Conservation (phyloP, 2,888 invertebrate species). For the Ectobius pallidus region DNA sequence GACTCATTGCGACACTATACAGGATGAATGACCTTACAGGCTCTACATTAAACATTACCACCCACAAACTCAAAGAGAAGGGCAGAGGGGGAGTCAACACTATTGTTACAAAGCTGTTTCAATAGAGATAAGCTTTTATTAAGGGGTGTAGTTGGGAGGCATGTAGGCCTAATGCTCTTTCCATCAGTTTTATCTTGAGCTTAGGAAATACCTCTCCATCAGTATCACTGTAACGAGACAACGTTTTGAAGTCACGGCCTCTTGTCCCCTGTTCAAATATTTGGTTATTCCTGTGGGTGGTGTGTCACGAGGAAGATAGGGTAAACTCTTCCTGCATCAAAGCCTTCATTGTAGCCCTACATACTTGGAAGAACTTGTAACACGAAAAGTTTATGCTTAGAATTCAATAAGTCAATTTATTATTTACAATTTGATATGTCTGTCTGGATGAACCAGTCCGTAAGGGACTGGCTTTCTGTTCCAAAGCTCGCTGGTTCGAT, state of each 20-base stretch:
- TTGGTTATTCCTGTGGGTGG: constrained; percentile 8
- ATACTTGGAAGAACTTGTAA: background rate
- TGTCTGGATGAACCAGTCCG: too few species aligned
- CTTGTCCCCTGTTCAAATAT: constrained; percentile 9
- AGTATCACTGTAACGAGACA: background rate
- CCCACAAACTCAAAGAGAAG: background rate
- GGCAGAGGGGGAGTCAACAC: background rate
- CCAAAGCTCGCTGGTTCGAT: too few species aligned
- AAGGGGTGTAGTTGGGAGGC: background rate
- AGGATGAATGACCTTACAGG: constrained; percentile 12
- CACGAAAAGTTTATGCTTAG: too few species aligned
- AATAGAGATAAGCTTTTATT: constrained; percentile 30
- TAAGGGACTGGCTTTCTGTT: too few species aligned
- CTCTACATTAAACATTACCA: background rate
- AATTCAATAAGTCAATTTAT: too few species aligned
- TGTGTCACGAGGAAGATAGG: background rate
- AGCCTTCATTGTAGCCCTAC: background rate
- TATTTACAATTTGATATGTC: background rate
- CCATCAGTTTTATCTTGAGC: background rate
- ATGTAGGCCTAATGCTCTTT: background rate
- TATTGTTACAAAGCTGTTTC: constrained; percentile 24
- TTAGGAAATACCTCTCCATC: background rate
- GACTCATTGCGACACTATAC: background rate
- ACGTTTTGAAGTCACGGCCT: background rate
- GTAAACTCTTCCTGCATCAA: background rate